phyloP scores from a whole-genome alignment of 2,797 vertebrate species.

The Artibeus jamaicensis region DNA sequence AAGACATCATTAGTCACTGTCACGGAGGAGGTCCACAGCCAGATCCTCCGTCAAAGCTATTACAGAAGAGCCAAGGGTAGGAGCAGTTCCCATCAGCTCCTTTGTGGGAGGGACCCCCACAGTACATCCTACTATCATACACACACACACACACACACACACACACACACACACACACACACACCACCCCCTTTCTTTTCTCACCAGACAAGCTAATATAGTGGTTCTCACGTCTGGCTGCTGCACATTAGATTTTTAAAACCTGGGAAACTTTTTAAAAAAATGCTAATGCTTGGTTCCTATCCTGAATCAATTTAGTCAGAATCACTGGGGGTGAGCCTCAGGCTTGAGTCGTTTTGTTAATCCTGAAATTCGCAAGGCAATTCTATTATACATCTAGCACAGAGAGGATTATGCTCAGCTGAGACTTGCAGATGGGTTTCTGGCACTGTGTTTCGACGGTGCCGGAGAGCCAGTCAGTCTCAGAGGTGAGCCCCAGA shows the following conservation, averaged over 20 bases:
- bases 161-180: not conserved
- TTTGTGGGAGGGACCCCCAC: not conserved
- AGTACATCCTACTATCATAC: not conserved
- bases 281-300: not conserved
- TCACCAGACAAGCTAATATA: not conserved
- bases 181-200: not conserved
- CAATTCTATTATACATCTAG: not conserved
- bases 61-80: not conserved
- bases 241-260: constrained; percentile 25
- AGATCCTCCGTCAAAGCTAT: not conserved
- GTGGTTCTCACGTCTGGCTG: not conserved
- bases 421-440: not conserved
- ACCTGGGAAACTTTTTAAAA: not conserved
- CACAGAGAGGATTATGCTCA: not conserved
- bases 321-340: not conserved
- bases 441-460: not conserved
- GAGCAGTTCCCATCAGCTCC: not conserved
- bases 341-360: not conserved
- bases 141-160: not conserved
- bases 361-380: not conserved
- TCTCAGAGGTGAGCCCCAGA: not conserved
- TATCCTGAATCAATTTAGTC: constrained; percentile 15
- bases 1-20: constrained; percentile 43
- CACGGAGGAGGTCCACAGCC: not conserved
- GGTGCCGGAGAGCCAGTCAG: not conserved